phyloP scores from a whole-genome alignment of 2,888 invertebrate species.

The Sinodicranocentrus sp. region DNA sequence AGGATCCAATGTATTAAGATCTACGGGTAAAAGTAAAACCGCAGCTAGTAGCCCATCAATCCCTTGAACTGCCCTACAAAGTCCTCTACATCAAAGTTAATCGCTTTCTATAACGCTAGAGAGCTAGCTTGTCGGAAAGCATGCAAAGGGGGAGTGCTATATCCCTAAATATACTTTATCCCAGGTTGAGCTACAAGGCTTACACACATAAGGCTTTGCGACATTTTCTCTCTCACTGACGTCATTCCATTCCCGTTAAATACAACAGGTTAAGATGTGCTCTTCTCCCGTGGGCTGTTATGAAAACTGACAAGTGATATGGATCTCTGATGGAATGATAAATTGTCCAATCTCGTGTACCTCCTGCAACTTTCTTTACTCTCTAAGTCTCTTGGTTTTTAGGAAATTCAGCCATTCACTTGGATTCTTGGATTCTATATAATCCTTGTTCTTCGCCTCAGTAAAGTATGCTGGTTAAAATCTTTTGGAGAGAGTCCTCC shows the following conservation, averaged over 20 bases:
- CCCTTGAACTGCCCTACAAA: constrained; percentile 65
- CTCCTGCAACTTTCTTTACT: no score
- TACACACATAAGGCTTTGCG: background rate
- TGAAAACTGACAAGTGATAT: no score
- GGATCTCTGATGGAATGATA: no score
- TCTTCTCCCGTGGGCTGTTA: no score
- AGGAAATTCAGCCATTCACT: no score
- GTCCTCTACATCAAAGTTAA: constrained; percentile 66
- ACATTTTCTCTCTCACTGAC: background rate
- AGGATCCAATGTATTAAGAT: background rate
- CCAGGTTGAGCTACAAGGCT: background rate
- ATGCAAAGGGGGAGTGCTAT: background rate
- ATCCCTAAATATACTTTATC: background rate
- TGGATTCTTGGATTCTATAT: no score
- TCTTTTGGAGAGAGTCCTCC: no score
- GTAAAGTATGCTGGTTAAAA: no score
- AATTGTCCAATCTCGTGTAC: no score
- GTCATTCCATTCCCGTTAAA: background rate
- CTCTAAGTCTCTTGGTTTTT: no score
- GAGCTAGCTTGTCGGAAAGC: no score
- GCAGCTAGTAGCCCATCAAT: constrained; percentile 42
- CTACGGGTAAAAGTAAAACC: background rate
- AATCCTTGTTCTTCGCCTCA: no score
- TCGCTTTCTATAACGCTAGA: constrained; percentile 50
- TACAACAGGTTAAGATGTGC: background rate